Evolutionary conservation across 2,113 vertebrate species (phyloP), one percentile per base, ranked within the genome.

Genomic region (Menura novaehollandiae): DNA sequence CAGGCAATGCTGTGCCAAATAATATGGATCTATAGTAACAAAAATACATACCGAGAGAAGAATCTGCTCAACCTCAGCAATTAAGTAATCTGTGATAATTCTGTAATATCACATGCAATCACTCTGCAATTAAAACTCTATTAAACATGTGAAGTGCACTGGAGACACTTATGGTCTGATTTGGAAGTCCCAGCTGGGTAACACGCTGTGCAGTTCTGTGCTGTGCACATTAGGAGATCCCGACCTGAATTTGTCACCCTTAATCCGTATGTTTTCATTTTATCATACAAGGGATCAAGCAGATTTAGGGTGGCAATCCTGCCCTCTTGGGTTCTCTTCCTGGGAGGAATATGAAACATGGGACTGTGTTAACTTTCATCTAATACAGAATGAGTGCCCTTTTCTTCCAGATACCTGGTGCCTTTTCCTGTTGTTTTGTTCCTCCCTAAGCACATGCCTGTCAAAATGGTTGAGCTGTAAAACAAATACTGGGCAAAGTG

Each of bases 21-120:
- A 88, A 55, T 11, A 72, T 5, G 22, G 74, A 76, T 60, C 72
- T 66, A 63, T 27, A 80, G 83, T 41, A 88, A 82, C 39, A 80
- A 94, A 89, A 69, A 58, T 68, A 83, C 27, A 10, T 27, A 43
- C 15, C 30, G 72, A 73, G 79, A 80, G 76, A 67, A 89, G 35
- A 76, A 90, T 19, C 78, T 93, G 87, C 62, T 77, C 66, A 76
- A 91, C 67, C 53, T 95, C 76, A 69, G 87, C 62, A 95, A 87
- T 95, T 91, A 94, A 80, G 66, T 79, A 59, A 93, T 71, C 69
- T 87, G 86, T 67, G 88, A 62, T 82, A 96, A 96, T 96, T 95
- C 69, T 87, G 60, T 91, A 92, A 85, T 84, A 86, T 71, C 91
- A 41, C 49, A 81, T 32, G 89, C 89, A 95, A 93, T 95, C 93